These are phyloP conservation scores for Zelleria hepariella DNA, from an alignment of 2,888 invertebrate genomes.

Conservation along the genomic window DNA sequence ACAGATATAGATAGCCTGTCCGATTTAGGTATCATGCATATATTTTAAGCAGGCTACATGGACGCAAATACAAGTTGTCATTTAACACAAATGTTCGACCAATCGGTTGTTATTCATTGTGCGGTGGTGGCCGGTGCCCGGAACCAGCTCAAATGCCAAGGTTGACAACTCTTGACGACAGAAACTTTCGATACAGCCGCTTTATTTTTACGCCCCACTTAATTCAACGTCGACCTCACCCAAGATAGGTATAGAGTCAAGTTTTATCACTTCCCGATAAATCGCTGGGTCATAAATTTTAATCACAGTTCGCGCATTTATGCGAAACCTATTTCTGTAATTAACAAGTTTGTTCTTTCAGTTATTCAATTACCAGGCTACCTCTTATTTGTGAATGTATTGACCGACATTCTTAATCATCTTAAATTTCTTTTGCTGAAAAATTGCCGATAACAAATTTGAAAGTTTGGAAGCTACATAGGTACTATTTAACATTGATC, in stretches of 20 bases:
- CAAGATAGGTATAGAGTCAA: background rate
- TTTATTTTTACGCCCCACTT: conserved; percentile 66
- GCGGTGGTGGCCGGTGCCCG: conserved; percentile 46
- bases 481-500: too few relatives aligned
- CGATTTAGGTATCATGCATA: background rate
- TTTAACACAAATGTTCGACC: background rate
- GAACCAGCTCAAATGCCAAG: conserved; percentile 72
- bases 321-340: too few relatives aligned
- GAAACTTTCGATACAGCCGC: conserved; percentile 63
- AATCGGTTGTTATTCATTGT: background rate
- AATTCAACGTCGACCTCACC: background rate
- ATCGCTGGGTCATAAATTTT: background rate
- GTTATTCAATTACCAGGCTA: too few relatives aligned
- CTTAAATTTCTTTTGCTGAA: too few relatives aligned
- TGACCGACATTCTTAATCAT: too few relatives aligned
- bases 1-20: too few relatives aligned
- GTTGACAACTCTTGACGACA: conserved; percentile 69
- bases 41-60: background rate
- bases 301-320: background rate
- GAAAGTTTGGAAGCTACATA: too few relatives aligned
- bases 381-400: too few relatives aligned
- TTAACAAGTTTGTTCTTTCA: too few relatives aligned
- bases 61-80: background rate
- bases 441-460: too few relatives aligned
- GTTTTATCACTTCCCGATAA: background rate